Base-by-base conservation (phyloP, 2,888 invertebrate genomes). In the Eilema depressum region DNA sequence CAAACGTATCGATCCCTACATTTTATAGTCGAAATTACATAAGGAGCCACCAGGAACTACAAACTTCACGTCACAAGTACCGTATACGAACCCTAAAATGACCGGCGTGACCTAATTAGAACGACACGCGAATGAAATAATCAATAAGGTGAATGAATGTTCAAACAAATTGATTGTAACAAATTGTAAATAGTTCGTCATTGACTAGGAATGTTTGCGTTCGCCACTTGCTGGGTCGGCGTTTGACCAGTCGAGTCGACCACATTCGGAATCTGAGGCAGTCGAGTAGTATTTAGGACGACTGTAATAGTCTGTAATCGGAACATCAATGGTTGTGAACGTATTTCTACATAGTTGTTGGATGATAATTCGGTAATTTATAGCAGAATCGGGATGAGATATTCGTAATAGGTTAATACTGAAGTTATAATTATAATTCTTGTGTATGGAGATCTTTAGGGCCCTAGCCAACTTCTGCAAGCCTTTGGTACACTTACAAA, bases 81-180 rank as follows among this genome's bases (percentile, higher is more conserved):
- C 23, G 67, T 68, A 61, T 74, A 74, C 72, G 72, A 80, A 70
- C 66, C 70, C 70, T 60, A 57, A 70, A 57, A 63, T 59, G 25
- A 75, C 77, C 83, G 84, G 85, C 84, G 83, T 88, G 92, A 91
- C 92, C 93, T 85, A 92, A 91, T 92, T 92, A 90, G 73, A 75
- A 75, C 79, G 85, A 80, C 88, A 89, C 86, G 85, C 83, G 79
- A 79, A 79, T 80, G 72, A 61, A 63, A 82, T 73, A 75, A 90
- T 90, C 89, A 85, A 88, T 88, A 89, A 83, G 78, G 73, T 83
- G 88, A 87, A 89, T 86, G 82, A 69, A 59, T 70, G 70, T 68
- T 75, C 70, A 80, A 79, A 82, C 80, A 61, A 84, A 86, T 83
- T 83, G 83, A 86, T 84, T 88, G 84, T 85, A 23, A 65, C 30